These are phyloP conservation scores for Aviceda subcristata DNA, from an alignment of 2,113 vertebrate genomes.

Conservation along the genomic window DNA sequence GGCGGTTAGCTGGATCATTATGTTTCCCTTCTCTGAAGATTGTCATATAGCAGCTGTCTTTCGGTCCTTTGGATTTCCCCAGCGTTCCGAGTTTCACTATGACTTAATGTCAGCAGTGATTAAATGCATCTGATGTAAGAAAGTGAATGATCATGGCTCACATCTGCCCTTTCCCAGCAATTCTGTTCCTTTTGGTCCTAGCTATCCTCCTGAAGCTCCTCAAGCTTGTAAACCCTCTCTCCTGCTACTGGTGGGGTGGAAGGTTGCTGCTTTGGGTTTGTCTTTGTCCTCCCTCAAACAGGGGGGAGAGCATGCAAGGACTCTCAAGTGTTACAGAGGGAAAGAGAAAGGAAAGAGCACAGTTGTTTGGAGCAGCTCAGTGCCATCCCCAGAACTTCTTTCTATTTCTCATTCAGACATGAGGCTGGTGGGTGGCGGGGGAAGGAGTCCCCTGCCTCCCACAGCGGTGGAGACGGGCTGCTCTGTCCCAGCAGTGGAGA, in stretches of 20 bases:
- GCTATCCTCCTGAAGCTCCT: not conserved
- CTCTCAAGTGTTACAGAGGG: not conserved
- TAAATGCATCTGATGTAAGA: not conserved
- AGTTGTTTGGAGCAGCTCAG: not conserved
- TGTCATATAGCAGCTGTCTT: not conserved
- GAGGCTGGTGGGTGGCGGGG: not conserved
- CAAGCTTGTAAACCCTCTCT: not conserved
- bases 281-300: not conserved
- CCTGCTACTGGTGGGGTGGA: not conserved
- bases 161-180: not conserved
- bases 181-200: not conserved
- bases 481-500: not conserved
- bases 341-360: not conserved
- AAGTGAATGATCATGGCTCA: not conserved
- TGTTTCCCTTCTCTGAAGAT: not conserved
- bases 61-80: not conserved
- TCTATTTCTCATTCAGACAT: not conserved
- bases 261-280: not conserved
- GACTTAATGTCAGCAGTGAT: not conserved
- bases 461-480: not conserved
- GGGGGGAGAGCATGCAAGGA: fast-evolving
- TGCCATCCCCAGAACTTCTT: not conserved
- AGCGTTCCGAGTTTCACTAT: not conserved
- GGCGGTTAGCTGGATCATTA: not conserved
- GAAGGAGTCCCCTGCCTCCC: not conserved